Percentiles rank a stretch among this genome's conserved stretches.
phyloP scores from a whole-genome alignment of 2,888 invertebrate genomes.

The Rhagonycha lutea region DNA sequence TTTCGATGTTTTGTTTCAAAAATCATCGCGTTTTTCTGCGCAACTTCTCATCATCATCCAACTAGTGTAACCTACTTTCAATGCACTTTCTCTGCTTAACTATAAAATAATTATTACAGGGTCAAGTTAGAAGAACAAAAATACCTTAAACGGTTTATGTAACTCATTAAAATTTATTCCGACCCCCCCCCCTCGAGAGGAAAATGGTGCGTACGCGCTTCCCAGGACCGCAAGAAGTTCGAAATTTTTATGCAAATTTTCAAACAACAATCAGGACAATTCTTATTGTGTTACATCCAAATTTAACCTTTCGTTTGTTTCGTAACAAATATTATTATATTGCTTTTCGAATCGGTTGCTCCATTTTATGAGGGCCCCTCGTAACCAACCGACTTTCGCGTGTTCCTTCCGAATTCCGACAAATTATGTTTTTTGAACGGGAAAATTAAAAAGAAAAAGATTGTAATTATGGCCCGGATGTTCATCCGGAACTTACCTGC shows the following conservation, averaged over 20 bases:
- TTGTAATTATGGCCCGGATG: too few species aligned
- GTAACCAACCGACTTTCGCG: neutral
- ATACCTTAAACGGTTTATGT: neutral
- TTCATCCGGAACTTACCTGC: constrained; percentile 11
- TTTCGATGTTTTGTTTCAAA: neutral
- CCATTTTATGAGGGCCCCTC: neutral
- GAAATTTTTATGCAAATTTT: neutral
- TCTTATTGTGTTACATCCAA: neutral
- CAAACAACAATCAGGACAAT: neutral
- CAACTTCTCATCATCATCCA: neutral
- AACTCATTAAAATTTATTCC: neutral
- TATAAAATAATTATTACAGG: constrained; percentile 2
- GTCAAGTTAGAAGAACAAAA: neutral
- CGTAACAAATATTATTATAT: neutral
- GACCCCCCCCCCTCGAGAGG: neutral
- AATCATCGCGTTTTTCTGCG: neutral
- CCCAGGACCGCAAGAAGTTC: neutral
- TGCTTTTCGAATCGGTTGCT: neutral
- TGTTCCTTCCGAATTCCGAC: too few species aligned
- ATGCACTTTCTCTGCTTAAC: neutral
- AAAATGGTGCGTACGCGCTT: neutral
- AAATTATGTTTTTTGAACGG: too few species aligned
- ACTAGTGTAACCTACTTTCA: constrained; percentile 9
- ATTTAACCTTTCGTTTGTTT: neutral
- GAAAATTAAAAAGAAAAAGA: too few species aligned